A percentile compares a stretch with the other conserved stretches of the same genome.
phyloP scores from a whole-genome alignment of 2,888 invertebrate species.

The Pherbina coryleti region DNA sequence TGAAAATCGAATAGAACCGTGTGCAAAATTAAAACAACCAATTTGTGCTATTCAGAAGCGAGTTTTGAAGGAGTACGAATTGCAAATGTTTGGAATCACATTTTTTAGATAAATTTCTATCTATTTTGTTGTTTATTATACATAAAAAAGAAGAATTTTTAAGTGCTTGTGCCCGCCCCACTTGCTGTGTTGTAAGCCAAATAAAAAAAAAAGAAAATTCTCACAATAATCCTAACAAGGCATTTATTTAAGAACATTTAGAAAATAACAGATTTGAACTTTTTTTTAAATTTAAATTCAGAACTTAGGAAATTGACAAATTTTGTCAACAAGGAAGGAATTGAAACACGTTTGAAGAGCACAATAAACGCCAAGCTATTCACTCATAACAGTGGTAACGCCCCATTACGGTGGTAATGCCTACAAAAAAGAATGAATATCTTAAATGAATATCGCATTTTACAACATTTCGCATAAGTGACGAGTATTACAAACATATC shows the following conservation, averaged over 20 bases:
- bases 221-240: too few species aligned
- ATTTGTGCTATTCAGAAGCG: slow-evolving; percentile 8
- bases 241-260: too few species aligned
- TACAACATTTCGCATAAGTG: slow-evolving; percentile 17
- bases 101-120: slow-evolving; percentile 39
- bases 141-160: slow-evolving; percentile 19
- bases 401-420: neutral
- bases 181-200: slow-evolving; percentile 59
- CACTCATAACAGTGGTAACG: neutral
- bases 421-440: neutral
- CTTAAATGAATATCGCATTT: slow-evolving; percentile 41
- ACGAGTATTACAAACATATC: neutral
- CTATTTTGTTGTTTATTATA: slow-evolving; percentile 44
- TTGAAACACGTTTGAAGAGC: slow-evolving; percentile 69
- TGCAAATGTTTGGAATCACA: slow-evolving; percentile 54
- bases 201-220: slow-evolving; percentile 21
- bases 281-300: too few species aligned
- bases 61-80: slow-evolving; percentile 35
- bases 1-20: slow-evolving; percentile 17
- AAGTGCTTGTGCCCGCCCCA: slow-evolving; percentile 64
- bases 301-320: neutral
- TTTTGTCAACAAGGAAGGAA: slow-evolving; percentile 55
- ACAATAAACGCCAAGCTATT: neutral
- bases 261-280: too few species aligned
- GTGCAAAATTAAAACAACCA: slow-evolving; percentile 28